Evolutionary conservation across 1,140 invertebrate species (phyloP), one percentile per base, ranked within the genome.

Genomic region (Drosophila suzukii): DNA sequence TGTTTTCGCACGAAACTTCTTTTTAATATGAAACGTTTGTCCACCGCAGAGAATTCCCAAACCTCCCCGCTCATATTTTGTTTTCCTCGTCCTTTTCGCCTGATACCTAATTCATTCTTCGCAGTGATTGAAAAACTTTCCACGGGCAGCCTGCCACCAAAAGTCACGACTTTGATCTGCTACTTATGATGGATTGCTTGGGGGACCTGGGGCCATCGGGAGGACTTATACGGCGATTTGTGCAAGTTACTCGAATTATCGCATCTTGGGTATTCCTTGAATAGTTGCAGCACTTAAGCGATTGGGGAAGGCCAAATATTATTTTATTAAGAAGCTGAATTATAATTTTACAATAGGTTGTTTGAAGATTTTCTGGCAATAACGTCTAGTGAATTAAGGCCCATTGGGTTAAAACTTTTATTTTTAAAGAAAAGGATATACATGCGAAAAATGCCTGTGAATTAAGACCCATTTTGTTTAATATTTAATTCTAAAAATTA

Each of bases 61-160:
- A 20, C 10, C 27, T 24, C n/a, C 13, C 39, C 38, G 2, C 36
- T 32, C 53, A 46, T 41, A 56, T 70, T 49, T 47, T 30, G 17
- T 3, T 34, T 34, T 34, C 59, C 11, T 47, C 34, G 15, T 38
- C 15, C 41, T 43, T 53, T 49, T 49, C n/a, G 10, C 47, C 39
- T 39, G 32, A 34, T 50, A 55, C 27, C 63, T 74, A 55, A 50
- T 59, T 61, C 54, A 78, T 57, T 59, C 65, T 66, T 53, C 10
- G 53, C 75, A 54, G 72, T 84, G 81, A 84, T 84, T 84, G 81
- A 84, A 84, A 84, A 84, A 84, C 81, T 84, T 84, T 84, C 41
- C 20, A 27, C 66, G 38, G 47, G 60, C 65, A 67, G 60, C 46
- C 39, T 49, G 41, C n/a, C 55, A 24, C 54, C 20, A 30, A 56